A percentile compares a stretch with the other conserved stretches of the same genome.
Conservation (phyloP, 2,888 invertebrate species). For the Ferrisia virgata region DNA sequence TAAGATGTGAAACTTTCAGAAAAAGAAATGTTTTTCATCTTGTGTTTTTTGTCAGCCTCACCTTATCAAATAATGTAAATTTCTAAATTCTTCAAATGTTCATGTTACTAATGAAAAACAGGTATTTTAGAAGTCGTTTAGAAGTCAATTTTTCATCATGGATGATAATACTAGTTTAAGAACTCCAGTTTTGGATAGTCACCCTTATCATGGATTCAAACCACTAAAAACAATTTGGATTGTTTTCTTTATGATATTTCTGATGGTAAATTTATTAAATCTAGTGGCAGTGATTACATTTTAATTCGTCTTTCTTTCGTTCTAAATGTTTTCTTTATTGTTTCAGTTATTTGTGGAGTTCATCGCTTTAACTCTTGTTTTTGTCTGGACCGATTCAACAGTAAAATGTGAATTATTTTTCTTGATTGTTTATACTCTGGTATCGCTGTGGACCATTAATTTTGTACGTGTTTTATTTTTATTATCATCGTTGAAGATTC, state of each 20-base stretch:
- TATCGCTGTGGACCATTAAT: conserved; percentile 25
- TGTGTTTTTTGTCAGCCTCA: neutral
- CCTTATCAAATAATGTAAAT: no score
- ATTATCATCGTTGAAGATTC: neutral
- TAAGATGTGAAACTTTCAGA: neutral
- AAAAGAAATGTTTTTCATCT: neutral
- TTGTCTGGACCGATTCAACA: conserved; percentile 6
- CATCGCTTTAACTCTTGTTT: neutral
- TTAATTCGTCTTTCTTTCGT: neutral
- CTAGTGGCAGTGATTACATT: no score
- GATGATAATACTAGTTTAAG: conserved; percentile 24
- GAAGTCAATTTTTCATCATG: neutral
- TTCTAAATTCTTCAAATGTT: no score
- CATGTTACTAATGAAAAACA: no score
- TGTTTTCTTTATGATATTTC: neutral
- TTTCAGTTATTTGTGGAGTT: conserved; percentile 32
- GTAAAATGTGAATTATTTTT: conserved; percentile 34
- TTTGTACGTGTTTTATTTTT: conserved; percentile 31
- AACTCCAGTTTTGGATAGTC: conserved; percentile 28
- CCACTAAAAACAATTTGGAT: conserved; percentile 40
- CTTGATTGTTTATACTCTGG: conserved; percentile 27
- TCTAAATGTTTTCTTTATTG: neutral
- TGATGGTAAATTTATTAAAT: neutral
- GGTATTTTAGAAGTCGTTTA: neutral
- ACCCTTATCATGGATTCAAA: conserved; percentile 32